Evolutionary conservation across 2,113 vertebrate genomes (phyloP).

Genomic region (Trinectes maculatus): DNA sequence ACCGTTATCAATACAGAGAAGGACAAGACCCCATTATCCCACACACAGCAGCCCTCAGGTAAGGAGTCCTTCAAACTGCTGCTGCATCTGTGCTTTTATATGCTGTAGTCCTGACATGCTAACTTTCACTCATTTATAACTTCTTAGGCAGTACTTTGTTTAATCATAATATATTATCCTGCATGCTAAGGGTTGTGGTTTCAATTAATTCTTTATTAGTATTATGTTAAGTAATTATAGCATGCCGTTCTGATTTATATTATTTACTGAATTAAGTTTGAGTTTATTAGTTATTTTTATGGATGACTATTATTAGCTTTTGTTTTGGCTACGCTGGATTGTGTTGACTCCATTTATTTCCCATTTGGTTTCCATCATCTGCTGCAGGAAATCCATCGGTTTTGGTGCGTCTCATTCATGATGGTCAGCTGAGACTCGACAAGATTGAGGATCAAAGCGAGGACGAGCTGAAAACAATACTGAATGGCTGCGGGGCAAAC

Average conservation of each 20-base stretch:
- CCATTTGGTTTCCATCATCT: neutral
- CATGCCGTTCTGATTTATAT: neutral
- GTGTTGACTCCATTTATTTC: neutral
- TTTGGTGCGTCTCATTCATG: constrained; percentile 90
- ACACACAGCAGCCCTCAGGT: constrained; percentile 57
- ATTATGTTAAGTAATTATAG: neutral
- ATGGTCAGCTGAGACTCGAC: constrained; percentile 87
- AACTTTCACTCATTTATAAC: no score
- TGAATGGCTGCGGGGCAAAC: constrained; percentile 83
- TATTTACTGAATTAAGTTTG: neutral
- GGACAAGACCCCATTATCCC: constrained; percentile 86
- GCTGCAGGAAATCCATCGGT: constrained; percentile 86
- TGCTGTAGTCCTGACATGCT: no score
- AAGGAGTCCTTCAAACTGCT: neutral
- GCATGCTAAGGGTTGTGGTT: no score
- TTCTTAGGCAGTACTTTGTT: no score
- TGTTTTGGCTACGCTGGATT: neutral
- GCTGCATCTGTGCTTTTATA: no score
- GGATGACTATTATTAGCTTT: neutral
- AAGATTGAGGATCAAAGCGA: constrained; percentile 84
- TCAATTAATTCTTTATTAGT: neutral
- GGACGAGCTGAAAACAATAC: constrained; percentile 84
- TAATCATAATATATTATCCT: no score
- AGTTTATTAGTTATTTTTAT: neutral
- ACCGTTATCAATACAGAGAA: constrained; percentile 95